A percentile compares a stretch with the other conserved stretches of the same genome.
Conservation (phyloP, 2,797 vertebrate species). For the Clarias fuscus region DNA sequence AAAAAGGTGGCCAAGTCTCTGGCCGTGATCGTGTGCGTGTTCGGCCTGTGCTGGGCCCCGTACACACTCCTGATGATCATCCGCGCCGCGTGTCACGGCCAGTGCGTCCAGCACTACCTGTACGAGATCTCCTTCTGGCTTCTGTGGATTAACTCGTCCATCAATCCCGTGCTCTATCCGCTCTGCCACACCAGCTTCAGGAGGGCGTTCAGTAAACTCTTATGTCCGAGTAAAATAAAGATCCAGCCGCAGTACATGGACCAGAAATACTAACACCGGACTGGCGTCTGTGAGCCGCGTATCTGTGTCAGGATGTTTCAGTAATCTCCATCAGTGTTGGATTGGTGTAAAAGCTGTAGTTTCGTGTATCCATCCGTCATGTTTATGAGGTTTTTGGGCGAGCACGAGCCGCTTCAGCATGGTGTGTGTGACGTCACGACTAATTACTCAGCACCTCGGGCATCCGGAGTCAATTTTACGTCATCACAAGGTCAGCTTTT, state of each 20-base stretch:
- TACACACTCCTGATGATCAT: conserved; percentile 78
- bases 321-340: conserved; percentile 6
- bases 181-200: conserved; percentile 76
- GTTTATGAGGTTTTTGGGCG: not conserved
- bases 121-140: conserved; percentile 79
- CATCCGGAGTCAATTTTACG: too few species aligned
- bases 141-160: conserved; percentile 77
- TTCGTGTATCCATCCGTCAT: not conserved
- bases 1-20: conserved; percentile 76
- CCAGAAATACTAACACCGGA: conserved; percentile 58
- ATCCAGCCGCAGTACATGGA: conserved; percentile 72
- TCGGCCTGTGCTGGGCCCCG: conserved; percentile 75
- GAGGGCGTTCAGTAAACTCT: conserved; percentile 74
- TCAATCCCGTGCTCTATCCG: conserved; percentile 76
- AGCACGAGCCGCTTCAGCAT: not conserved
- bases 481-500: not conserved
- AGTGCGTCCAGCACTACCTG: conserved; percentile 69
- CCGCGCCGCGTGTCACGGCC: conserved; percentile 71
- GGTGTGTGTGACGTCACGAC: not conserved
- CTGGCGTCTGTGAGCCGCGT: not conserved
- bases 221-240: conserved; percentile 74
- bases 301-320: conserved; percentile 23
- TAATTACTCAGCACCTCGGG: not conserved
- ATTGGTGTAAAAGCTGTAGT: not conserved
- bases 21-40: conserved; percentile 76